A percentile compares a stretch with the other conserved stretches of the same genome.
phyloP scores from a whole-genome alignment of 2,113 vertebrate genomes.

The Aspidoscelis tigris region DNA sequence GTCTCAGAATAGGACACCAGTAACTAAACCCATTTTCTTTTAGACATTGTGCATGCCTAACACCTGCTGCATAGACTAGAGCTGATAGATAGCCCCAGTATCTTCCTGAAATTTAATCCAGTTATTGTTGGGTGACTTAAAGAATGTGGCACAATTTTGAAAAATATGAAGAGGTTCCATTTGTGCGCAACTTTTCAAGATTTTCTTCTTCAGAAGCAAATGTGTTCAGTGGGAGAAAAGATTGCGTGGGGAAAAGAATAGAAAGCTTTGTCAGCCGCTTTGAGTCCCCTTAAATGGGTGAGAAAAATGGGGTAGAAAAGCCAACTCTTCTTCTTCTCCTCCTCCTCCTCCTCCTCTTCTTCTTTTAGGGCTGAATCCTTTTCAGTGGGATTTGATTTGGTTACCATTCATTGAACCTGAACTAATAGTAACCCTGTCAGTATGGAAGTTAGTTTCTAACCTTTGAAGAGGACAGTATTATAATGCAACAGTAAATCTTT shows the following conservation, averaged over 20 bases:
- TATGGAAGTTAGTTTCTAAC: slow-evolving; percentile 16
- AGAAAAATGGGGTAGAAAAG: too few species aligned
- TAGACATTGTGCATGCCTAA: slow-evolving; percentile 73
- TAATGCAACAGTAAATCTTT: background rate
- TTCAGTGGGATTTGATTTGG: background rate
- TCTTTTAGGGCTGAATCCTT: background rate
- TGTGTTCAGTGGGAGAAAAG: background rate
- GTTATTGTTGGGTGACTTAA: slow-evolving; percentile 68
- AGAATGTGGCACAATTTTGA: slow-evolving; percentile 71
- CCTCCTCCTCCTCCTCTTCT: background rate
- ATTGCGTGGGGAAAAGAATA: background rate
- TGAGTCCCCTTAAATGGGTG: too few species aligned
- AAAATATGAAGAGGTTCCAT: background rate
- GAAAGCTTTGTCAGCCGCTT: too few species aligned
- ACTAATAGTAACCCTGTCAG: background rate
- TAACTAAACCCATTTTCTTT: slow-evolving; percentile 64
- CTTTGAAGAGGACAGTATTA: background rate
- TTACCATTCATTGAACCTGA: background rate
- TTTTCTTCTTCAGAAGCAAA: background rate
- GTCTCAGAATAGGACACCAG: slow-evolving; percentile 57
- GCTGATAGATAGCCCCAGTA: slow-evolving; percentile 62
- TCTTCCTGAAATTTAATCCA: slow-evolving; percentile 55
- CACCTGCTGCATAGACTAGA: slow-evolving; percentile 68
- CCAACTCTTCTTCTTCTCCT: too few species aligned
- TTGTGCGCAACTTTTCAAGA: background rate